Conservation (phyloP, 2,797 vertebrate species). For the Apogon talboti region DNA sequence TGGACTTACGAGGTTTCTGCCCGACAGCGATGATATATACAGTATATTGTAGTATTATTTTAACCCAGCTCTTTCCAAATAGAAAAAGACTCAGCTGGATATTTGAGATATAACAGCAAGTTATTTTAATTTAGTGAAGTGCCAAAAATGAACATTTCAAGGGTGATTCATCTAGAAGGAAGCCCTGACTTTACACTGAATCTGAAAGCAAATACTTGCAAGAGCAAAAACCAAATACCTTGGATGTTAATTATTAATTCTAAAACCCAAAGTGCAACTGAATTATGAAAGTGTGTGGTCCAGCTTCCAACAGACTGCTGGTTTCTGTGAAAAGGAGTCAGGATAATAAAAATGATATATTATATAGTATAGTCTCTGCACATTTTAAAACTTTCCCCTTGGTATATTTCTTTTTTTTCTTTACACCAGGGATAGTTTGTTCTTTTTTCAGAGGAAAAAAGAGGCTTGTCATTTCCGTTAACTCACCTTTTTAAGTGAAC, state of each 20-base stretch:
- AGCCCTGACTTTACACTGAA: conserved; percentile 16
- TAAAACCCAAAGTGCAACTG: conserved; percentile 24
- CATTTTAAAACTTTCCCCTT: no score
- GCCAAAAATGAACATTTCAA: background rate
- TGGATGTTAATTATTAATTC: conserved; percentile 31
- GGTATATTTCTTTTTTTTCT: background rate
- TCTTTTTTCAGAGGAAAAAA: conserved; percentile 13
- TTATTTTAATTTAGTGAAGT: no score
- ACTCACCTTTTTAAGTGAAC: conserved; percentile 21
- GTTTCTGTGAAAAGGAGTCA: no score
- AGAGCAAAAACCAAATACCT: conserved; percentile 15
- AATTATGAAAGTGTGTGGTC: conserved; percentile 17
- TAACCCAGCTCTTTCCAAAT: no score
- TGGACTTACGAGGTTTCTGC: no score
- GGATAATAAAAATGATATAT: no score
- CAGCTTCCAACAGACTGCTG: no score
- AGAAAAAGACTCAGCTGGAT: no score
- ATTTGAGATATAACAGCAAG: no score
- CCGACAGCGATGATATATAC: no score
- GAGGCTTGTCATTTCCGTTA: conserved; percentile 12
- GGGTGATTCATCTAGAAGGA: background rate
- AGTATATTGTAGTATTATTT: no score
- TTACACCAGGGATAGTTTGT: conserved; percentile 40
- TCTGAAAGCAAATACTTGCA: conserved; percentile 48
- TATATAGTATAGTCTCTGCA: no score